Base-by-base conservation (phyloP, 2,797 vertebrate genomes). In the Hippoglossus hippoglossus region DNA sequence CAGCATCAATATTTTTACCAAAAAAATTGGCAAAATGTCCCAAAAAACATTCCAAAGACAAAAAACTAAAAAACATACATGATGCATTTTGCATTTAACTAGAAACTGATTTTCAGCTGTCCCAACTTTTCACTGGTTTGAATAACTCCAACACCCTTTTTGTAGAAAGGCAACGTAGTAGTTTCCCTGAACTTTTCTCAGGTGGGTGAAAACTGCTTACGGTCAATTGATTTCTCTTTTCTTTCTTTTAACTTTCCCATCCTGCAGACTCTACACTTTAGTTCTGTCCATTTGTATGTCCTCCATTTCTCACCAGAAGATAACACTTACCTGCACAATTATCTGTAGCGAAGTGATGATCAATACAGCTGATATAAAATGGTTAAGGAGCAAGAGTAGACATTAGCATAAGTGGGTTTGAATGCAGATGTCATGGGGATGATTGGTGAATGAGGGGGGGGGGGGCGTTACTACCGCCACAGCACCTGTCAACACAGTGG, bases 381-480 rank as follows among this genome's bases (percentile, higher is more conserved):
- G 85, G 86, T 89, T 83, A 85, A 89, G 88, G 86, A 89, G 84
- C 77, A 83, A 60, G 63, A 46, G 81, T 59, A 52, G 4, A 71
- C 77, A 92, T 93, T 92, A 91, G 76, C 90, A 90, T 93, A 92
- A 93, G 71, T 79, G 76, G 85, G 62, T 84, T 76, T 82, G 86
- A 92, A 82, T 49, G 65, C 80, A 68, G 64, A 78, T 77, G 80
- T 79, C 64, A 77, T 67, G 55, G 15, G 65, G 69, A 80, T 77
- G 77, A 75, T 79, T 76, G 75, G 82, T 84, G 88, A 85, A 76
- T 41, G 71, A 79, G 85, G 44, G 19, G 16, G 19, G 55, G 41
- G 54, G 53, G 71, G 70, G 77, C 75, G 72, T 73, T 70, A 76
- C 28, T 73, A 50, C 73, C 67, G 79, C 68, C 65, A 63, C 67